Percentiles rank a stretch among this genome's conserved stretches.
These are phyloP conservation scores for Acleris laterana DNA, from an alignment of 2,888 invertebrate species.

Conservation along the genomic window DNA sequence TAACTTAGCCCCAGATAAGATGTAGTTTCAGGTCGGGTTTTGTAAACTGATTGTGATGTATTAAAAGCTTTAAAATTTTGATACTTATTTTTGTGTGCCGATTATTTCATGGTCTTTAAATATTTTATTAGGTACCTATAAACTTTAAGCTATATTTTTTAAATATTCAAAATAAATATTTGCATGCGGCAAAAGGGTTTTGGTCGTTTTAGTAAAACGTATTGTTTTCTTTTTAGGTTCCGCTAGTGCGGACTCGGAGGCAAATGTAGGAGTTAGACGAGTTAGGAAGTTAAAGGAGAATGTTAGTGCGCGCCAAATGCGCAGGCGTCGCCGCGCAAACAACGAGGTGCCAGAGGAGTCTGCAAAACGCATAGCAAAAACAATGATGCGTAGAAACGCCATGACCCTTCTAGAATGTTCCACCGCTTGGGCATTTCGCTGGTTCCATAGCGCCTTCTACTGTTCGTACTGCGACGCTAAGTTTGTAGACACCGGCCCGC, in stretches of 20 bases:
- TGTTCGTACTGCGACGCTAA: conserved; percentile 74
- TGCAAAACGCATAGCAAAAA: conserved; percentile 70
- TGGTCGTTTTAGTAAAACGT: conserved; percentile 18
- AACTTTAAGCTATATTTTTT: background rate
- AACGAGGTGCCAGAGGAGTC: conserved; percentile 74
- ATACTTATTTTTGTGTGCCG: background rate
- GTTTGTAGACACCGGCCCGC: conserved; percentile 59
- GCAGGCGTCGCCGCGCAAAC: conserved; percentile 72
- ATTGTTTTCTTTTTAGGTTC: conserved; percentile 76
- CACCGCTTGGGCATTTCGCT: conserved; percentile 77
- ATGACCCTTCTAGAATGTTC: conserved; percentile 68
- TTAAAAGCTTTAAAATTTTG: conserved; percentile 27
- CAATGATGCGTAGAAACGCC: conserved; percentile 77
- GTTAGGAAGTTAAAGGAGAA: conserved; percentile 73
- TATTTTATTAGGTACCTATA: background rate
- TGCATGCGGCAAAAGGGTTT: conserved; percentile 23
- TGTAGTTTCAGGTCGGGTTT: conserved; percentile 7
- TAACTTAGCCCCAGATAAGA: conserved; percentile 22
- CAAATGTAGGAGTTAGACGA: conserved; percentile 56
- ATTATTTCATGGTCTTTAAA: background rate
- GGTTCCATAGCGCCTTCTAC: conserved; percentile 71
- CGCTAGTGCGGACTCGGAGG: conserved; percentile 56
- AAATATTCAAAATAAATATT: background rate
- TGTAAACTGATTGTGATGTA: conserved; percentile 1
- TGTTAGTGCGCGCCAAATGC: conserved; percentile 75